Percentiles rank a stretch among this genome's conserved stretches.
phyloP scores from a whole-genome alignment of 2,797 vertebrate genomes.

The Novumbra hubbsi region DNA sequence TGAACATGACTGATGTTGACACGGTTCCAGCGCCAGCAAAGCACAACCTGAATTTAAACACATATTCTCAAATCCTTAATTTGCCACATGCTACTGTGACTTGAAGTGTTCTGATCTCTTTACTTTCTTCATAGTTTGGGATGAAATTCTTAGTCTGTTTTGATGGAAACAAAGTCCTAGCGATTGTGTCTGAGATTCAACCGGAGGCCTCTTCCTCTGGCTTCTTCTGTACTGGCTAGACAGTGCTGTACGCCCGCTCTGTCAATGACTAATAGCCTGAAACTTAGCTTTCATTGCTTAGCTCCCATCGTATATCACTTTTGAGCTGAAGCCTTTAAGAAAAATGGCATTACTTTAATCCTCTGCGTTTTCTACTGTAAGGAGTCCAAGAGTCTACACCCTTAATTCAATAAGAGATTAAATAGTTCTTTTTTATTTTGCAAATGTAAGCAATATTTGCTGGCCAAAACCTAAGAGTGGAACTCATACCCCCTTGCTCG shows the following conservation, averaged over 20 bases:
- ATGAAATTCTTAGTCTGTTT: constrained; percentile 23
- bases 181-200: constrained; percentile 46
- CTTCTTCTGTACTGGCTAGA: constrained; percentile 4
- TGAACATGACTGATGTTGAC: not conserved
- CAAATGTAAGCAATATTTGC: constrained; percentile 50
- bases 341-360: constrained; percentile 12
- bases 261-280: constrained; percentile 2
- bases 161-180: constrained; percentile 42
- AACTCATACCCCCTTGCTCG: constrained; percentile 21
- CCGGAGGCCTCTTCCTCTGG: constrained; percentile 24
- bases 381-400: constrained; percentile 59
- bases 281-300: not conserved
- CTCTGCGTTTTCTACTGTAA: constrained; percentile 33
- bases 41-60: not conserved
- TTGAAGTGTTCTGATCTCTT: constrained; percentile 14
- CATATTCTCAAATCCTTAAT: constrained; percentile 12
- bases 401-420: constrained; percentile 63
- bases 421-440: constrained; percentile 44
- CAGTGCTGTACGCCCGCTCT: not conserved
- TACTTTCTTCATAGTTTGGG: not conserved
- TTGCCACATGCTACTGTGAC: not conserved
- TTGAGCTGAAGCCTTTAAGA: constrained; percentile 22
- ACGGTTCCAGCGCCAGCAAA: not conserved
- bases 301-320: constrained; percentile 13
- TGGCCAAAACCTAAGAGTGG: constrained; percentile 31